Base-by-base conservation (phyloP, 1,140 invertebrate species). In the Chionoecetes opilio region DNA sequence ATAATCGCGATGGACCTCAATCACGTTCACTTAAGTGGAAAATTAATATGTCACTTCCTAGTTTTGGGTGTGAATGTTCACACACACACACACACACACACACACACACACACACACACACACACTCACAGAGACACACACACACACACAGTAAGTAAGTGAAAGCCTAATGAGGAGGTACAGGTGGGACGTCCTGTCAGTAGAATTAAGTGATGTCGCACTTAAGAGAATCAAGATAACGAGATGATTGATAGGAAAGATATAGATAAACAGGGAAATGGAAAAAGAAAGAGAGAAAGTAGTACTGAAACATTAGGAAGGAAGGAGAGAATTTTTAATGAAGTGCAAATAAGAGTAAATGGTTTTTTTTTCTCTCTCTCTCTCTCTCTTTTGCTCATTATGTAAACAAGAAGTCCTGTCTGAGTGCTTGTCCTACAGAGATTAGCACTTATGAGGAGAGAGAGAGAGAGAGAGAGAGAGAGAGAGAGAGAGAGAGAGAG, bases 51-150 rank as follows among this genome's bases (percentile, higher is more conserved):
- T 75, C 63, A 75, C 63, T 26, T 75, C 11, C 63, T n/a, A 17
- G 21, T 75, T 75, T 75, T 75, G 41, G 41, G 41, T 14, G 14
- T 14, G 14, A 5, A 46, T 14, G 14, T 14, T 8, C 41, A 75
- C 63, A 75, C 63, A 75, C 63, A 75, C 63, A 75, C 21, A 75
- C 63, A 75, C 63, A 75, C 63, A 75, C 21, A 75, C 63, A 75
- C 63, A n/a, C 63, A 75, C 63, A 75, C 63, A 75, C 63, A 75
- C 63, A 75, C 63, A 75, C 63, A 75, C 63, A 75, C 63, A 75
- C 63, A 75, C 63, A 75, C 63, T 2, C 63, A 75, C 63, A 21
- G 9, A 21, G 9, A 6, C 5, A 75, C 53, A 75, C 9, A 75
- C 53, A 75, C 53, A 75, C 9, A 75, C 53, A 75, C 53, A 75